Percentiles rank a stretch among this genome's conserved stretches.
These are phyloP conservation scores for Sebastes wilsoni DNA, from an alignment of 2,797 vertebrate genomes.

Conservation along the genomic window DNA sequence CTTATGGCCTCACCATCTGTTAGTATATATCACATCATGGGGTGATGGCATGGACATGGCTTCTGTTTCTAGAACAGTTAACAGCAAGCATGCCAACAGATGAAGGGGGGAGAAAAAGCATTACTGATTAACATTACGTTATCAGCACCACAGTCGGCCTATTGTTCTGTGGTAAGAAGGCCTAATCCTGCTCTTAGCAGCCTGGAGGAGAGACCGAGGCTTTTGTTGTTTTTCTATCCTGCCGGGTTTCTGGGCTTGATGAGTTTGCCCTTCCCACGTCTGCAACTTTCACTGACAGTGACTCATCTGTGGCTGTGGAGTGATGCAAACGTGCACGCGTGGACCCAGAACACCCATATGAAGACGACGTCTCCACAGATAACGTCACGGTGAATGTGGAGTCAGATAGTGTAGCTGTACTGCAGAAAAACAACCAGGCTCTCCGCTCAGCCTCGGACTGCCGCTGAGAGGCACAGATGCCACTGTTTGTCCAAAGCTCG, in stretches of 20 bases:
- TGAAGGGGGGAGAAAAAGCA: slow-evolving; percentile 27
- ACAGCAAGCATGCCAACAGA: slow-evolving; percentile 21
- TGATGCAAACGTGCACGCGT: slow-evolving; percentile 1
- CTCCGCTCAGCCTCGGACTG: slow-evolving; percentile 34
- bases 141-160: slow-evolving; percentile 54
- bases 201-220: slow-evolving; percentile 41
- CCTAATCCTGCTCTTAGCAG: slow-evolving; percentile 66
- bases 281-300: slow-evolving; percentile 38
- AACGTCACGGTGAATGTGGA: slow-evolving; percentile 3
- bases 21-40: not conserved
- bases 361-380: slow-evolving; percentile 9
- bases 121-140: slow-evolving; percentile 58
- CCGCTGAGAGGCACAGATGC: slow-evolving; percentile 69
- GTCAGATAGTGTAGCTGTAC: slow-evolving; percentile 3
- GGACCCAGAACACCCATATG: not conserved
- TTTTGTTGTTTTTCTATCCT: slow-evolving; percentile 50
- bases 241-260: slow-evolving; percentile 49
- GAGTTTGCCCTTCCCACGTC: slow-evolving; percentile 61
- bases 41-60: not conserved
- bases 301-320: slow-evolving; percentile 23
- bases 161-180: slow-evolving; percentile 58
- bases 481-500: slow-evolving; percentile 60
- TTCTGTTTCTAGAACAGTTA: slow-evolving; percentile 22
- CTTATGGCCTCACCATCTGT: slow-evolving; percentile 10
- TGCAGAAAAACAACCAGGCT: slow-evolving; percentile 6